Base-by-base conservation (phyloP, 1,140 invertebrate species). In the Tyrophagus putrescentiae region DNA sequence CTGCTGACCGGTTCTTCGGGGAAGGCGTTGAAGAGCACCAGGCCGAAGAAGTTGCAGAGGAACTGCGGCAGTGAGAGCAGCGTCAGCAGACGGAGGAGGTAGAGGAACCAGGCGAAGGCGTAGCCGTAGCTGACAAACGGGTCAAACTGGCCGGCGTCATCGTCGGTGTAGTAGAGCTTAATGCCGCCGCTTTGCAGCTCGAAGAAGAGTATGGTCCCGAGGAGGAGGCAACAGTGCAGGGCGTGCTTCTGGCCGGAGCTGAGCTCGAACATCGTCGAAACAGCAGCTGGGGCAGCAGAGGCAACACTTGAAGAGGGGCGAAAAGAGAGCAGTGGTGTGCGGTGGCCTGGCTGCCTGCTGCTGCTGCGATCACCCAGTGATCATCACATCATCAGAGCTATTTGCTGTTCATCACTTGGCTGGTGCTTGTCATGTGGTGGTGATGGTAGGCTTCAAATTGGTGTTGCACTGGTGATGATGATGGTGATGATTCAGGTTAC, bases 1-100 rank as follows among this genome's bases (percentile, higher is more conserved):
- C n/a, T n/a, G n/a, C n/a, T n/a, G n/a, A n/a, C n/a, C n/a, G n/a
- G n/a, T n/a, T n/a, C n/a, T 64, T 90, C 86, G 33, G 89, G 88
- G 72, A 97, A 97, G 58, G 88, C 85, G 76, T 97, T 96, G 71
- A 91, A 97, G 61, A 89, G 78, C 31, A 86, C 80, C 29, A 98
- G 73, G 54, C 91, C 93, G 60, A 85, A 76, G 70, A 92, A 89
- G 73, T 96, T 96, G 71, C 88, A 91, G 9, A 95, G 67, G 56
- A 89, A 86, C 78, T 78, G 76, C 32, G 74, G 73, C 29, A 74
- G 63, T 21, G 89, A 87, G 13, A 95, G 77, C 67, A 95, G 81
- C 32, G 89, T 87, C 5, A 92, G 73, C 56, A 84, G 77, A 60
- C 90, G 76, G 44, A 94, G 69, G 33, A 84, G 68, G 70, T 94